phyloP scores from a whole-genome alignment of 2,888 invertebrate genomes.

The Drosophila subsilvestris region DNA sequence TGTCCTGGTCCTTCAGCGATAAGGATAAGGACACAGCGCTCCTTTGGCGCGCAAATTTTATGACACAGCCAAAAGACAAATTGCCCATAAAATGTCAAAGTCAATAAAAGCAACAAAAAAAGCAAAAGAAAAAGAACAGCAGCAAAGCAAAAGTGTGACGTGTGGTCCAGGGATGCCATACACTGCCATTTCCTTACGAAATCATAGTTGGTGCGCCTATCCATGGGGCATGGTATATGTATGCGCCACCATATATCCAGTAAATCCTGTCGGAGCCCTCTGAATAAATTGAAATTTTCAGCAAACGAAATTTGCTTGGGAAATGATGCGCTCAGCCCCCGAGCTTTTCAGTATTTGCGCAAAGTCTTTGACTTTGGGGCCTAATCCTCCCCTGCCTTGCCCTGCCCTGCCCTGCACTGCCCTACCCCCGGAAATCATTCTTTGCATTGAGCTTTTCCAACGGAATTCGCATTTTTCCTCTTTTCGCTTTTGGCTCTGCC shows the following conservation, averaged over 20 bases:
- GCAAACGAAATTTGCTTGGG: slow-evolving; percentile 44
- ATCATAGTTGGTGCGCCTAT: neutral
- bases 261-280: slow-evolving; percentile 27
- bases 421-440: slow-evolving; percentile 43
- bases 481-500: slow-evolving; percentile 55
- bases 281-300: slow-evolving; percentile 35
- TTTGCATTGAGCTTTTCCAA: slow-evolving; percentile 72
- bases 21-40: slow-evolving; percentile 51
- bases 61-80: slow-evolving; percentile 65
- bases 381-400: slow-evolving; percentile 52
- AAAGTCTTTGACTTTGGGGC: slow-evolving; percentile 62
- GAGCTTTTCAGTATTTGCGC: slow-evolving; percentile 75
- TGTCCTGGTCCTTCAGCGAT: slow-evolving; percentile 48
- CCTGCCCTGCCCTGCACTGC: slow-evolving; percentile 31
- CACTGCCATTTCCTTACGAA: neutral
- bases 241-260: slow-evolving; percentile 18
- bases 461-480: slow-evolving; percentile 34
- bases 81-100: slow-evolving; percentile 67
- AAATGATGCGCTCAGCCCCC: slow-evolving; percentile 52
- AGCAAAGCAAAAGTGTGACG: slow-evolving; percentile 14
- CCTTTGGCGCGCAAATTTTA: slow-evolving; percentile 57
- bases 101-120: slow-evolving; percentile 47
- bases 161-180: slow-evolving; percentile 32
- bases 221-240: neutral
- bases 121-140: slow-evolving; percentile 41